Evolutionary conservation across 2,113 vertebrate genomes (phyloP), one percentile per base, ranked within the genome.

Genomic region (Alaudala cheleensis): DNA sequence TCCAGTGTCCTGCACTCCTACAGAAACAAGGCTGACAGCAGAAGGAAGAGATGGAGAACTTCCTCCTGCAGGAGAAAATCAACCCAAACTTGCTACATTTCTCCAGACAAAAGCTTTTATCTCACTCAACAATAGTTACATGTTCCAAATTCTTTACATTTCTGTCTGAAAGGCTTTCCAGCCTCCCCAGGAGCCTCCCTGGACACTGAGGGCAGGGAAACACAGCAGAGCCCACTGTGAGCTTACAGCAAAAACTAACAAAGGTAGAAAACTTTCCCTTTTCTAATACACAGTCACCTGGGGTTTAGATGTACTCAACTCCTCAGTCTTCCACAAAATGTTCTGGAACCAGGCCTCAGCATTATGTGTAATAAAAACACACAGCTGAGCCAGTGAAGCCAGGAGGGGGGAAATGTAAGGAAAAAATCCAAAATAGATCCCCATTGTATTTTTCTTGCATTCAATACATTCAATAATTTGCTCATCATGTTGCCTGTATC

Each of bases 61-160:
- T 45, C 76, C 44, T 60, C 22, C 37, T 25, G 24, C 34, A 60
- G 14, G 40, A 56, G 49, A 44, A 84, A 44, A 84, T 6, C 49
- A 33, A 31, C 34, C 31, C 37, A 9, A 25, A 37, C 5, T 33
- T 5, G 19, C 25, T 29, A 26, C 25, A 23, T 42, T 39, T 42
- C 49, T 53, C 33, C 37, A 67, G 70, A 67, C 26, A 88, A 86
- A 79, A 50, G 79, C 49, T 76, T 88, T 82, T 51, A 31, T 83
- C 71, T 86, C 49, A 22, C 66, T 58, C 64, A 58, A 31, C 57
- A 71, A 57, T 2, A 72, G 83, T 11, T 37, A 37, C 80, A 29
- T 28, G 61, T 51, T 61, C 60, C 31, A 37, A 74, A 94, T 91
- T 85, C 89, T 78, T 85, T 5, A 60, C 83, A 50, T 88, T 91